Conservation (phyloP, 2,113 vertebrate species). For the Ctenomys sociabilis region DNA sequence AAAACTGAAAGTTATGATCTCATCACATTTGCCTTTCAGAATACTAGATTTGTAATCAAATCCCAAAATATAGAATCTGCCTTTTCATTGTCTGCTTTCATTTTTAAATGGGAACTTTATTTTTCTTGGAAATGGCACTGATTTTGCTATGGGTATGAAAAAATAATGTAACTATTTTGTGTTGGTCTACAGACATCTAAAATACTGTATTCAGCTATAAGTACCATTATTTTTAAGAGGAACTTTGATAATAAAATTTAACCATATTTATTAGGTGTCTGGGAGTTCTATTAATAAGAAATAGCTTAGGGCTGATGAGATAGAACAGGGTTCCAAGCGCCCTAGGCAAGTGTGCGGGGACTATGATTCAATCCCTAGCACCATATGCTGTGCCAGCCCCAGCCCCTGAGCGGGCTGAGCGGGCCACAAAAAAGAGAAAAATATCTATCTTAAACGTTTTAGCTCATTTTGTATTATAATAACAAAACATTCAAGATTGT, state of each 20-base stretch:
- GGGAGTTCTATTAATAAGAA: constrained; percentile 40
- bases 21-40: constrained; percentile 42
- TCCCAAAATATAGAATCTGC: background rate
- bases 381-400: too few species aligned
- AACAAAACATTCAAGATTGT: background rate
- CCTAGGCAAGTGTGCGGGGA: too few species aligned
- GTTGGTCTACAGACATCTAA: background rate
- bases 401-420: too few species aligned
- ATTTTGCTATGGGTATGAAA: constrained; percentile 39
- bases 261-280: constrained; percentile 23
- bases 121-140: background rate
- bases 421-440: too few species aligned
- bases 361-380: too few species aligned
- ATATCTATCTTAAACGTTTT: background rate
- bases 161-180: constrained; percentile 29
- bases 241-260: constrained; percentile 39
- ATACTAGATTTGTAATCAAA: constrained; percentile 37
- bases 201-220: constrained; percentile 39
- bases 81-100: constrained; percentile 50
- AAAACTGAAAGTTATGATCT: constrained; percentile 59
- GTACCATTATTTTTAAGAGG: constrained; percentile 10
- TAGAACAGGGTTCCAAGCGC: too few species aligned
- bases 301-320: background rate
- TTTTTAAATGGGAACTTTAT: constrained; percentile 23
- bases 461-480: background rate